Evolutionary conservation across 2,888 invertebrate genomes (phyloP), one percentile per base, ranked within the genome.

Genomic region (Tenthredo mesomela): DNA sequence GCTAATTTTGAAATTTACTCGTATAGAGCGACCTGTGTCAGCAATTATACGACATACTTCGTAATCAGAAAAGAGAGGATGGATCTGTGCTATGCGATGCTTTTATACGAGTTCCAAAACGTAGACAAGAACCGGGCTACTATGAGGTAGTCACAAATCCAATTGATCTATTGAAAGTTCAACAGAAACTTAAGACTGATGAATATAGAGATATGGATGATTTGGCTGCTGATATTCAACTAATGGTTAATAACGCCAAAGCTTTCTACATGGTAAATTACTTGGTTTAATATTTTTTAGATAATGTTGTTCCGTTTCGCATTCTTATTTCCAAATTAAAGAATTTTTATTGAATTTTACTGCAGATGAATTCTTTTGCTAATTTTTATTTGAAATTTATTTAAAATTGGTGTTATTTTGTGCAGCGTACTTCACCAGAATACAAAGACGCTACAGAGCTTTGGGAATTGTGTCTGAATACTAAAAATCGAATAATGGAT

Each of bases 141-240:
- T 98, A 98, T 93, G 98, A 98, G 94, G 97, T 98, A 58, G 98
- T 99, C 1, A 95, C 96, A 9, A 98, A 98, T 92, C 99, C 99
- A 1, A 99, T 99, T 91, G 99, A 99, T 93, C 95, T 99, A 91
- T 94, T 99, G 67, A 96, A 97, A 93, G 98, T 99, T 3, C 99
- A 99, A 93, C 99, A 99, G 92, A 99, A 99, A 93, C 94, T 99
- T 12, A 99, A 98, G 95, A 98, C 98, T 0, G 99, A 99, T 89
- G 98, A 99, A 84, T 99, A 99, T 93, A 97, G 97, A 88, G 98
- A 98, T 92, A 95, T 99, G 88, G 98, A 98, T 47, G 98, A 98
- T 91, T 94, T 99, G 86, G 96, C 98, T 61, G 95, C 96, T 10
- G 99, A 99, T 92, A 96, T 99, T 88, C 97, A 98, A 91, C 94